phyloP scores from a whole-genome alignment of 2,113 vertebrate species.

The Microtus ochrogaster region DNA sequence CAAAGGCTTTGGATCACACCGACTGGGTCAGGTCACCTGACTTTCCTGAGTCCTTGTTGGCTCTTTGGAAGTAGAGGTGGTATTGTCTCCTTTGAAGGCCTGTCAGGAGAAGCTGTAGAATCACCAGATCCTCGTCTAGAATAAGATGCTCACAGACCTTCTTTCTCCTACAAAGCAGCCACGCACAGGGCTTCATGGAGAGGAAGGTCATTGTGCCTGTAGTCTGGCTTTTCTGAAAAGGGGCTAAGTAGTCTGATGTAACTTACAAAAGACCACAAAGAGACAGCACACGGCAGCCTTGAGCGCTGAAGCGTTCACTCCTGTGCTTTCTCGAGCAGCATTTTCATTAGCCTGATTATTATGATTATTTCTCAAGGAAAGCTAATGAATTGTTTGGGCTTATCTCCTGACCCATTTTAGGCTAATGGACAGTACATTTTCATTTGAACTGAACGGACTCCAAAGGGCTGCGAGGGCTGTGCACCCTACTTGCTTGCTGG shows the following conservation, averaged over 20 bases:
- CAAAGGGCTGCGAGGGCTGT: not conserved
- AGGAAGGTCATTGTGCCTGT: not conserved
- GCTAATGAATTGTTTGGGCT: constrained; percentile 33
- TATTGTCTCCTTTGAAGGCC: not conserved
- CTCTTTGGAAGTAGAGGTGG: not conserved
- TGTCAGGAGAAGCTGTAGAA: not conserved
- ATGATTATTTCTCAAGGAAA: constrained; percentile 58
- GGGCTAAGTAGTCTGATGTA: not conserved
- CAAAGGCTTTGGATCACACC: not conserved
- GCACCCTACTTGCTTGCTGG: not conserved
- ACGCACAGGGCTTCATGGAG: not conserved
- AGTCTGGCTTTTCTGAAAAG: not conserved
- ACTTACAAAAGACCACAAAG: not conserved
- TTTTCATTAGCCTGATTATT: constrained; percentile 41
- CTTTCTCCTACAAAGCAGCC: not conserved
- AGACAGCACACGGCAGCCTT: not conserved
- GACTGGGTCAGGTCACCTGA: not conserved
- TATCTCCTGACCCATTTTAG: constrained; percentile 7
- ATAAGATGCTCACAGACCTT: not conserved
- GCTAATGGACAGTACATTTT: constrained; percentile 40
- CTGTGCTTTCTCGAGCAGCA: not conserved
- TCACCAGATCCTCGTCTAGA: not conserved
- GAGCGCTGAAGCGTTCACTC: not conserved
- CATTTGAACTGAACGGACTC: not conserved
- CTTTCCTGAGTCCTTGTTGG: not conserved